These are phyloP conservation scores for Zosterops hypoxanthus DNA, from an alignment of 2,113 vertebrate genomes.

Conservation along the genomic window DNA sequence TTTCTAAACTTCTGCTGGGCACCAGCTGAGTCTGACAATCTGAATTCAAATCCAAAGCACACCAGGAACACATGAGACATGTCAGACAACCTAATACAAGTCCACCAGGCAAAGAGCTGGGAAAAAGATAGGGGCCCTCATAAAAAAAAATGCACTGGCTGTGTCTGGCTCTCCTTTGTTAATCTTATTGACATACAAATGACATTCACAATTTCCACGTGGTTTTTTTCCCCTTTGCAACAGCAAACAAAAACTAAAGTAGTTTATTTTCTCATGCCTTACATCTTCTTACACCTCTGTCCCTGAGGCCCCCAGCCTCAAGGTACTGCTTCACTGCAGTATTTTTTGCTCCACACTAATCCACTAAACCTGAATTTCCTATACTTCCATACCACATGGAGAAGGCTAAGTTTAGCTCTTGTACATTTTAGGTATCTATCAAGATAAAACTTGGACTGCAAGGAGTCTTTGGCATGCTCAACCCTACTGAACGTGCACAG, in stretches of 20 bases:
- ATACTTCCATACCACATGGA: background rate
- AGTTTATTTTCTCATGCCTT: background rate
- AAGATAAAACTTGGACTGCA: slow-evolving; percentile 44
- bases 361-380: background rate
- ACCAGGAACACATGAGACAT: background rate
- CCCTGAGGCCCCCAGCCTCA: background rate
- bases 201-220: background rate
- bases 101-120: background rate
- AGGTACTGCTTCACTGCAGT: background rate
- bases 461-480: background rate
- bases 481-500: background rate
- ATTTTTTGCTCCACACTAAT: background rate
- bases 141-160: background rate
- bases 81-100: background rate
- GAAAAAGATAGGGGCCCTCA: accelerated
- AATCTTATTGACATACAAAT: accelerated
- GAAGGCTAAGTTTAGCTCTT: slow-evolving; percentile 25
- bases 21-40: background rate
- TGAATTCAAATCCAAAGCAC: background rate
- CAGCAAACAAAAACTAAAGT: background rate
- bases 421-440: slow-evolving; percentile 36
- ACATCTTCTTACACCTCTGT: background rate
- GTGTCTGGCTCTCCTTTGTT: background rate
- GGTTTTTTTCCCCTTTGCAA: background rate
- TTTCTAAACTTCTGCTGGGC: accelerated